Base-by-base conservation (phyloP, 2,888 invertebrate species). In the Pyrgus malvae region DNA sequence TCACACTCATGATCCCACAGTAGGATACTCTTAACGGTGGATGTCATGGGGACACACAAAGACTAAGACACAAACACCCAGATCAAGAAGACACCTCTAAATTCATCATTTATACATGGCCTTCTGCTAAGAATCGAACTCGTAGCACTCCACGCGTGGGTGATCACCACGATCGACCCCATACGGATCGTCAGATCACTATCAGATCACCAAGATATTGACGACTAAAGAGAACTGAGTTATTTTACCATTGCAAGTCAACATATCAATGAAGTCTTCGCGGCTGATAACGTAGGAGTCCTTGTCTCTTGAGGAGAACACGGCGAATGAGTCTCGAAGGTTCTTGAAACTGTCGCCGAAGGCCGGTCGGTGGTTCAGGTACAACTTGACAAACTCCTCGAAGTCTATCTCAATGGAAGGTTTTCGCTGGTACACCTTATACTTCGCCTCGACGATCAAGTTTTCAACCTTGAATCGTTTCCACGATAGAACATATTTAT, bases 301-400 rank as follows among this genome's bases (percentile, higher is more conserved):
- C 0, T 64, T 63, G 0, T 76, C 68, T 1, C 68, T 44, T 2
- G 61, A 41, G n/a, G 85, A 80, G 61, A 92, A 90, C 23, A 70
- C 70, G 23, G 71, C 70, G 64, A 93, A 93, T 0, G 91, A 89
- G 35, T 78, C 69, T 51, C 79, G 75, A n/a, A 93, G 64, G 27
- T 82, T 75, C 21, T 70, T 72, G 55, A 77, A 72, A 12, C 77
- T 83, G 59, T 92, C 87, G 0, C 92, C 92, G 64, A 91, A 88
- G 0, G 90, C 91, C 0, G 94, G 93, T 59, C 93, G 90, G 69
- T 94, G 93, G 73, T 94, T 94, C 41, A 94, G 69, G 66, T 93
- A 94, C 11, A 94, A 74, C 68, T 91, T 92, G 0, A 94, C 91
- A 59, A 93, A 93, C 58, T 93, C 93, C 16, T 92, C 92, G 63